These are phyloP conservation scores for Lepidocolaptes lacrymiger DNA, from an alignment of 2,797 vertebrate genomes.

Conservation along the genomic window DNA sequence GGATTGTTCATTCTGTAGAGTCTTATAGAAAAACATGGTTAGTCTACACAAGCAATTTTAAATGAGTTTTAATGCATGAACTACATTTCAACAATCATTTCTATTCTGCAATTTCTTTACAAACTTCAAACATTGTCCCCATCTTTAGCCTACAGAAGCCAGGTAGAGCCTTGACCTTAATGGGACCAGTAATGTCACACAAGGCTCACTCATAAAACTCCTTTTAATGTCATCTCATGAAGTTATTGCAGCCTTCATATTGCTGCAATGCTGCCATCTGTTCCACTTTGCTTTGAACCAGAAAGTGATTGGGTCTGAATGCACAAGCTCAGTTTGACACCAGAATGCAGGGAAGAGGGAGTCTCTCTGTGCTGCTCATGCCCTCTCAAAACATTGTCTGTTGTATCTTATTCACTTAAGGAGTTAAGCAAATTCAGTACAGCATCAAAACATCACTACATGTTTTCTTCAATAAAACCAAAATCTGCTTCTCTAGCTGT, in stretches of 20 bases:
- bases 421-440: neutral
- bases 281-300: neutral
- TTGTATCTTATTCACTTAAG: neutral
- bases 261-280: neutral
- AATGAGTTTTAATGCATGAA: neutral
- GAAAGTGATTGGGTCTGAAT: neutral
- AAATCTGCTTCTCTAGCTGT: neutral
- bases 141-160: neutral
- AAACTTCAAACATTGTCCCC: neutral
- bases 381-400: neutral
- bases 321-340: neutral
- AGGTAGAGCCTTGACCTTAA: neutral
- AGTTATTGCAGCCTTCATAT: neutral
- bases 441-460: neutral
- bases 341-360: neutral
- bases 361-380: neutral
- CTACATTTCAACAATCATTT: neutral
- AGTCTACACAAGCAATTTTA: accelerated
- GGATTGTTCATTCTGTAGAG: neutral
- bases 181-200: neutral
- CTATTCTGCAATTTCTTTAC: neutral
- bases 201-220: neutral
- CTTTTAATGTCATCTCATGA: neutral
- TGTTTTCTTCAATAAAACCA: neutral
- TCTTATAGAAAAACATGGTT: neutral